Evolutionary conservation across 1,140 invertebrate genomes (phyloP).

Genomic region (Trachelipus rathkii): DNA sequence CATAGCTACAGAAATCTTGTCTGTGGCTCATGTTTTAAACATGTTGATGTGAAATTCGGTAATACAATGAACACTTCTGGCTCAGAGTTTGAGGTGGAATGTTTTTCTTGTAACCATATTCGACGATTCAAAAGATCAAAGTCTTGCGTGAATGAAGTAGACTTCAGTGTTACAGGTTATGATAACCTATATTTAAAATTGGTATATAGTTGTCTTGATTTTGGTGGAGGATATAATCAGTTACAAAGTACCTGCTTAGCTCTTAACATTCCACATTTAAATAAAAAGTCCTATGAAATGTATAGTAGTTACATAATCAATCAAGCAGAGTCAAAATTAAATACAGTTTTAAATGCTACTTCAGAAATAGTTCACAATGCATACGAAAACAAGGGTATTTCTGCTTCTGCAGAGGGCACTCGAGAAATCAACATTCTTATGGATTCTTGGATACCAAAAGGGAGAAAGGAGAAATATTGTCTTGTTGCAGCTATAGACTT

Average conservation of each 20-base stretch:
- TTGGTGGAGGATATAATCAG: background rate
- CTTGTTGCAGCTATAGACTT: background rate
- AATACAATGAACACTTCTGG: background rate
- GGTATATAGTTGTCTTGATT: conserved; percentile 1
- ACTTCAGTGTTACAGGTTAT: background rate
- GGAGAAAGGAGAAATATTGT: background rate
- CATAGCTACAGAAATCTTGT: background rate
- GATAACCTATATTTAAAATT: background rate
- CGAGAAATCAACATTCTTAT: background rate
- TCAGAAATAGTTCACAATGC: background rate
- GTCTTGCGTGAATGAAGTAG: background rate
- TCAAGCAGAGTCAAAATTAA: background rate
- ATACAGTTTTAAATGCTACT: background rate
- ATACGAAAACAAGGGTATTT: background rate
- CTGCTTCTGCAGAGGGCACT: background rate
- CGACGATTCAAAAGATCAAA: background rate
- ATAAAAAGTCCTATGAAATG: background rate
- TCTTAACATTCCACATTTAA: background rate
- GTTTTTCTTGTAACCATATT: background rate
- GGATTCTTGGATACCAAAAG: background rate
- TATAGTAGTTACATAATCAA: background rate
- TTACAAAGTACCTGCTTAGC: background rate
- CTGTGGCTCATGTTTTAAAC: background rate
- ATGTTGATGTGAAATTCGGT: background rate
- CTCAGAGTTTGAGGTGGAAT: background rate